Evolutionary conservation across 2,797 vertebrate genomes (phyloP), one percentile per base, ranked within the genome.

Genomic region (Corythornis leucogaster): DNA sequence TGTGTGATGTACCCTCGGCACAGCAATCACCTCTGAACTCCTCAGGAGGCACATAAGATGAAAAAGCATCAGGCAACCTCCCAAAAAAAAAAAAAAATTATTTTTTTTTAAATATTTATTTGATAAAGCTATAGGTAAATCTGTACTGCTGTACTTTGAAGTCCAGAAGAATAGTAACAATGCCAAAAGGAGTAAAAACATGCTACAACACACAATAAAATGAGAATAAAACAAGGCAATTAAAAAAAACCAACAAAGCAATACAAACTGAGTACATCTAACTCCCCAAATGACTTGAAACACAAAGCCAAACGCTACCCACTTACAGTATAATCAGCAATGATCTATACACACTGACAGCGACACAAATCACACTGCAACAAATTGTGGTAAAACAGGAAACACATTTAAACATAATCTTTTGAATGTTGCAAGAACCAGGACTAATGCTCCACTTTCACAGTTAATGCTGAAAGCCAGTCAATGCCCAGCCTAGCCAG

Each of bases 351-450:
- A 40, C 83, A 74, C 30, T 21, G 15, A 85, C 51, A 74, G 81
- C 8, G 1, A 78, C 61, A 82, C 61, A 73, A 90, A 90, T 84
- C 9, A 5, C 4, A 51, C 33, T 57, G 28, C 66, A 92, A 93
- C 61, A 92, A 90, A 92, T 14, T 8, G 85, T n/a, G 46, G 87
- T 87, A 63, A 85, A 92, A 76, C 66, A 93, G 88, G 86, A 96
- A 92, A 90, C 78, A 87, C 63, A 75, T 86, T 84, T 87, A 83
- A 87, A 66, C 50, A 33, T 33, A 86, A 87, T 51, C 74, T 75
- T 94, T 53, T 70, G 61, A 94, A 91, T 30, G 75, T 69, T 93
- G 63, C 55, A 82, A 96, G 92, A 94, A 91, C 63, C 18, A 64
- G 38, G 45, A 77, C 28, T 53, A 86, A 85, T 55, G 46, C 80